Conservation (phyloP, 2,113 vertebrate species). For the Podiceps cristatus region DNA sequence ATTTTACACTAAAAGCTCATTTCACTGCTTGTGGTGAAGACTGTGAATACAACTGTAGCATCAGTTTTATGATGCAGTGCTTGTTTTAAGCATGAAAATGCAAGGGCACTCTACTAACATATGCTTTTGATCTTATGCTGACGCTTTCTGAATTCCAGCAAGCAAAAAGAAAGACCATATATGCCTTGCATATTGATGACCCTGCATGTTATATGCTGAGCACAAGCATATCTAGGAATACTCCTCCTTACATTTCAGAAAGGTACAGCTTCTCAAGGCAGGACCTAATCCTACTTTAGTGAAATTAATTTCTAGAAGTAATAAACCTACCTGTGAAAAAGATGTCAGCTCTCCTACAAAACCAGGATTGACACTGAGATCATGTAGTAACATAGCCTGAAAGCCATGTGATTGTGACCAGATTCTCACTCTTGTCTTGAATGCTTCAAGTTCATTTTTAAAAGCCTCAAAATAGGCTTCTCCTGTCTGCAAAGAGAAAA, state of each 20-base stretch:
- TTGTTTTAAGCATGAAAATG: not conserved
- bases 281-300: not conserved
- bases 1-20: not conserved
- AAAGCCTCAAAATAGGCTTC: slow-evolving; percentile 95
- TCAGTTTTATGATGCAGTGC: not conserved
- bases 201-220: not conserved
- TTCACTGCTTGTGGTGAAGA: not conserved
- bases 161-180: not conserved
- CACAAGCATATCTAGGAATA: not conserved
- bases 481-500: slow-evolving; percentile 80
- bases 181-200: not conserved
- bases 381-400: slow-evolving; percentile 70
- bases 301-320: not conserved
- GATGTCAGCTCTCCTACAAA: slow-evolving; percentile 81
- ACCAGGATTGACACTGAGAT: slow-evolving; percentile 68
- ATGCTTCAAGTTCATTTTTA: slow-evolving; percentile 91
- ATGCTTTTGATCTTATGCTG: not conserved
- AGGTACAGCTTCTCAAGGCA: not conserved
- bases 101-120: not conserved
- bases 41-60: not conserved
- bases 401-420: slow-evolving; percentile 79
- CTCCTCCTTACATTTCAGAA: not conserved
- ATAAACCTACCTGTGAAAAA: slow-evolving; percentile 81
- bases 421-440: slow-evolving; percentile 89
- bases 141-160: not conserved